Base-by-base conservation (phyloP, 2,797 vertebrate species). In the Cygnus olor region DNA sequence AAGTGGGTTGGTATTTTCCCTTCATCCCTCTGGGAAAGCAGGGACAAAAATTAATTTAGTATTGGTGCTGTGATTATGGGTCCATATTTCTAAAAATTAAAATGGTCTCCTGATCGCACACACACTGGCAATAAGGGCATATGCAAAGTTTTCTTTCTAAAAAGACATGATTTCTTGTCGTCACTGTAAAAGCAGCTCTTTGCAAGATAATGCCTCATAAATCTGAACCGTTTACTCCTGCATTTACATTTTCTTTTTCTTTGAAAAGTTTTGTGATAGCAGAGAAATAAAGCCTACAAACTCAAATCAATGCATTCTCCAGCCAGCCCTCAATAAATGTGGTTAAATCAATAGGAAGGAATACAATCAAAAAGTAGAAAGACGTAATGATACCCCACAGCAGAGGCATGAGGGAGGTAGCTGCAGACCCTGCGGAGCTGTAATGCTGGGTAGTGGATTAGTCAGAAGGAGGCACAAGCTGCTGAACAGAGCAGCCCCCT, bases 401-500 rank as follows among this genome's bases (percentile, higher is more conserved):
- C 28, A 77, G 66, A 84, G 66, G 34, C 63, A 45, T 21, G 77
- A 66, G 73, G 51, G 78, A 88, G 45, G 74, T 60, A 89, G 64
- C 68, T 80, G 77, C 86, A 95, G 61, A 42, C 28, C 83, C 78
- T 78, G 28, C 9, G 63, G 83, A 95, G 88, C 88, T 93, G 76
- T 61, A 54, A 70, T 36, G 25, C 17, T 65, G 91, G 58, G 34
- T 79, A 38, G 63, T 49, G 93, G 84, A 90, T 94, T 80, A 94
- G 94, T 88, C 60, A 57, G 72, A 76, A 78, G 56, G 83, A 95
- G 77, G 81, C 44, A 95, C 60, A 86, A 76, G 58, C 79, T 94
- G 85, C 92, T 95, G 60, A 96, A 95, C 68, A 91, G 80, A 95
- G 57, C 87, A 95, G 32, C 74, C 42, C 82, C 65, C 79, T 58